Evolutionary conservation across 2,888 invertebrate genomes (phyloP).

Genomic region (Pemphredon lugubris): DNA sequence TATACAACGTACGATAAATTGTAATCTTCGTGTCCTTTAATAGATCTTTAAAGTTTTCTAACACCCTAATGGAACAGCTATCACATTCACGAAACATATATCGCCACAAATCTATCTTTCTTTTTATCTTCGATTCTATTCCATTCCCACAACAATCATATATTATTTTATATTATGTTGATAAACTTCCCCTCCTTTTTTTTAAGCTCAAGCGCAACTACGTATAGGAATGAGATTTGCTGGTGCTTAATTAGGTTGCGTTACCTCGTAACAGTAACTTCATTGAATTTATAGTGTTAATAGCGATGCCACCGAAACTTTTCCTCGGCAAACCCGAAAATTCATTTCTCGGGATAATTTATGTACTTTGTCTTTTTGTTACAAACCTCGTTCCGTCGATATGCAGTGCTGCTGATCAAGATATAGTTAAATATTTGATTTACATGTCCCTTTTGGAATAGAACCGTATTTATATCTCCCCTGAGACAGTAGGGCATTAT

Average conservation of each 20-base stretch:
- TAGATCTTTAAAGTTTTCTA: slow-evolving; percentile 73
- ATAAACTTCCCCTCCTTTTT: slow-evolving; percentile 9
- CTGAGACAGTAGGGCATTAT: too few species aligned
- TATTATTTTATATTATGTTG: slow-evolving; percentile 24
- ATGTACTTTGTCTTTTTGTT: too few species aligned
- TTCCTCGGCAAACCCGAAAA: slow-evolving; percentile 29
- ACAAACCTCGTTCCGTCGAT: too few species aligned
- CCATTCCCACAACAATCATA: slow-evolving; percentile 33
- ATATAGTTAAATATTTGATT: too few species aligned
- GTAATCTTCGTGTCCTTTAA: slow-evolving; percentile 57
- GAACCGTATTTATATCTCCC: too few species aligned
- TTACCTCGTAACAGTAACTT: slow-evolving; percentile 28
- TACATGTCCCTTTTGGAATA: too few species aligned
- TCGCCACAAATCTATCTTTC: slow-evolving; percentile 17
- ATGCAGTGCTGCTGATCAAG: too few species aligned
- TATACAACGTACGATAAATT: slow-evolving; percentile 49
- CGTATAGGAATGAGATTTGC: slow-evolving; percentile 41
- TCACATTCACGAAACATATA: slow-evolving; percentile 75
- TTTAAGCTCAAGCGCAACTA: slow-evolving; percentile 40
- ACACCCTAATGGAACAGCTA: slow-evolving; percentile 75
- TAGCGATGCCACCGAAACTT: slow-evolving; percentile 48
- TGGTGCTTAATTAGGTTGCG: slow-evolving; percentile 18
- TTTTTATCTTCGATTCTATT: slow-evolving; percentile 26
- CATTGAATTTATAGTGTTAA: slow-evolving; percentile 20
- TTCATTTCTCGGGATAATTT: too few species aligned